Evolutionary conservation across 2,888 invertebrate genomes (phyloP), one percentile per base, ranked within the genome.

Genomic region (Yponomeuta evonymella): DNA sequence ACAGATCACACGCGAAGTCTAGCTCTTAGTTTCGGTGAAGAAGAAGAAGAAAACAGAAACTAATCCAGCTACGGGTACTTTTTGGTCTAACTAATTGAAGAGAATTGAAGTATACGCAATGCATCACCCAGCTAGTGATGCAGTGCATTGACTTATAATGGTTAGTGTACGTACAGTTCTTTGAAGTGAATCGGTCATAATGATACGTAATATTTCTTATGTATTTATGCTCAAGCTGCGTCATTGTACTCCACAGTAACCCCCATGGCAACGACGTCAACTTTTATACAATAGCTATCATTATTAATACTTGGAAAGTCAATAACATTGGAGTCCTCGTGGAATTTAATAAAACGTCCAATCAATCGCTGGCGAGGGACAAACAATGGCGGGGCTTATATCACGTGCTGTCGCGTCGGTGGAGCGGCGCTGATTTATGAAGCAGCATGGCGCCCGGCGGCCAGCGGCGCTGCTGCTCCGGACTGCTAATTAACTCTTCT

Each of bases 281-380:
- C 15, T 15, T 15, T 4, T 15, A 15, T 5, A 58, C 15, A 58
- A 58, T 15, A 12, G 2, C 1, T 58, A 12, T 2, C 4, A 4
- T 58, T 58, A 58, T 58, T 58, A 58, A 58, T 58, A 58, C 15
- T 12, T 4, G 51, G 15, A 58, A 15, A 58, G 51, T 58, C 51
- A 58, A 58, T 58, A 58, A 58, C 5, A 15, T 58, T 15, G 51
- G 15, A 15, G 15, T 12, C 51, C 51, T 12, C 51, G 51, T 58
- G 51, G 51, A 58, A 58, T 58, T 58, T 58, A 58, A 58, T 58
- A 58, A 58, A 58, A 58, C 51, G 51, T 58, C 51, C 51, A 58
- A 58, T 58, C 51, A 58, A 58, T 58, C 51, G 51, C 51, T 12
- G 3, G 51, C 51, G 51, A 15, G 15, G 51, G 51, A 58, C 51